phyloP scores from a whole-genome alignment of 1,140 invertebrate species.

The Lasioglossum baleicum region DNA sequence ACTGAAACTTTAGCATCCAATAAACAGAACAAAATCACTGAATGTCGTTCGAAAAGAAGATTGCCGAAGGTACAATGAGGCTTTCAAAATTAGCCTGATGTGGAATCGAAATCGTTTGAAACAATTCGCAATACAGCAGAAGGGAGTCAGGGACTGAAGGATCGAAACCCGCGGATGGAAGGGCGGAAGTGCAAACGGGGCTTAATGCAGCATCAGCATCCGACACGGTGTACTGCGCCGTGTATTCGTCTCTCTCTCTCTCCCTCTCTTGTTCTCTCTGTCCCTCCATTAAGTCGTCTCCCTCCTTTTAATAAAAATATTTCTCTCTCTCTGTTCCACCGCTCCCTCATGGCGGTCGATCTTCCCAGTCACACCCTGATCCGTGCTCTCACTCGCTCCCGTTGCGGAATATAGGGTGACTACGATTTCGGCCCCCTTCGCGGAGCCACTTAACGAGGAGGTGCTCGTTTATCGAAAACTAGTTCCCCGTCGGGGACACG shows the following conservation, averaged over 20 bases:
- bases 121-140: not conserved
- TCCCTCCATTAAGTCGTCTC: conserved; percentile 31
- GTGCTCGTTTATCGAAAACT: conserved; percentile 65
- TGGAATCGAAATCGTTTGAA: conserved; percentile 26
- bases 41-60: no score
- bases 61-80: not conserved
- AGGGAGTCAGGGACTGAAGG: conserved; percentile 9
- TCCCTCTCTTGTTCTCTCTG: conserved; percentile 20
- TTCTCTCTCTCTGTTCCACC: conserved; percentile 34
- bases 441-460: conserved; percentile 59
- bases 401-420: conserved; percentile 51
- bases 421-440: conserved; percentile 56
- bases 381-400: conserved; percentile 8
- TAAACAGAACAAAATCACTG: no score
- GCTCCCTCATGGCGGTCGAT: not conserved
- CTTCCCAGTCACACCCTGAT: conserved; percentile 1
- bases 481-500: conserved; percentile 50
- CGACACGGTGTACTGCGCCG: conserved; percentile 45
- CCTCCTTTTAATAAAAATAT: conserved; percentile 63
- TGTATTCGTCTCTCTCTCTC: conserved; percentile 39
- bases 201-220: conserved; percentile 55
- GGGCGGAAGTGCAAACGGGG: conserved; percentile 59
- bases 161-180: conserved; percentile 42
- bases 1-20: no score
- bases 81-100: not conserved